phyloP scores from a whole-genome alignment of 2,797 vertebrate genomes.

The Oryzias sinensis region DNA sequence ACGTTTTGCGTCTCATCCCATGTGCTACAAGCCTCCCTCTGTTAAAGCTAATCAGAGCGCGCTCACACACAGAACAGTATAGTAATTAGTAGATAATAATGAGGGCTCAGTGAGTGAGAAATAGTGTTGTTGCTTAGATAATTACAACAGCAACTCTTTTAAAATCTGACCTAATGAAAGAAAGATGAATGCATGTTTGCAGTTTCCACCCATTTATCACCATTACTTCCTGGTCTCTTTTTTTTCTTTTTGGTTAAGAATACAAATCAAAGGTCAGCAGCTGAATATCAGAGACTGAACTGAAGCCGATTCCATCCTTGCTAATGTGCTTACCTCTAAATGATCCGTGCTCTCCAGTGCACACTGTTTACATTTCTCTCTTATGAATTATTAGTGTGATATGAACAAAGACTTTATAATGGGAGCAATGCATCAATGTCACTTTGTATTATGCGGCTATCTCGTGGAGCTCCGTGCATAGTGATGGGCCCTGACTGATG shows the following conservation, averaged over 20 bases:
- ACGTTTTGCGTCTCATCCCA: conserved; percentile 20
- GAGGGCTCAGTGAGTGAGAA: conserved; percentile 49
- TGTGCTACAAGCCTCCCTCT: conserved; percentile 36
- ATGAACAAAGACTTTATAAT: conserved; percentile 79
- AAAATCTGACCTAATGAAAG: conserved; percentile 64
- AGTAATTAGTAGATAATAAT: conserved; percentile 68
- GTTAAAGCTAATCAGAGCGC: conserved; percentile 52
- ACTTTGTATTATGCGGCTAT: conserved; percentile 76
- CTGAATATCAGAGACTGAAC: conserved; percentile 58
- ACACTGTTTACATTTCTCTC: conserved; percentile 77
- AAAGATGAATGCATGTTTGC: conserved; percentile 47
- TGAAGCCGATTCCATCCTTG: conserved; percentile 52
- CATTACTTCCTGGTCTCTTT: conserved; percentile 29
- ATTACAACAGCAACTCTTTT: conserved; percentile 62
- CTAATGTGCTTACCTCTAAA: conserved; percentile 74
- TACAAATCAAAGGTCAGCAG: conserved; percentile 55
- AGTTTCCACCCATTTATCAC: conserved; percentile 46
- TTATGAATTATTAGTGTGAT: conserved; percentile 80
- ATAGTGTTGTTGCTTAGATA: conserved; percentile 51
- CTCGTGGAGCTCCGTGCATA: conserved; percentile 69
- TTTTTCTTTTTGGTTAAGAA: conserved; percentile 10
- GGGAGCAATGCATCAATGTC: conserved; percentile 77
- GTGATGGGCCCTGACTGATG: conserved; percentile 64
- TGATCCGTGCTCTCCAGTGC: conserved; percentile 66
- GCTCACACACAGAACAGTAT: conserved; percentile 52